These are phyloP conservation scores for Limanda limanda DNA, from an alignment of 2,113 vertebrate genomes.

Conservation along the genomic window DNA sequence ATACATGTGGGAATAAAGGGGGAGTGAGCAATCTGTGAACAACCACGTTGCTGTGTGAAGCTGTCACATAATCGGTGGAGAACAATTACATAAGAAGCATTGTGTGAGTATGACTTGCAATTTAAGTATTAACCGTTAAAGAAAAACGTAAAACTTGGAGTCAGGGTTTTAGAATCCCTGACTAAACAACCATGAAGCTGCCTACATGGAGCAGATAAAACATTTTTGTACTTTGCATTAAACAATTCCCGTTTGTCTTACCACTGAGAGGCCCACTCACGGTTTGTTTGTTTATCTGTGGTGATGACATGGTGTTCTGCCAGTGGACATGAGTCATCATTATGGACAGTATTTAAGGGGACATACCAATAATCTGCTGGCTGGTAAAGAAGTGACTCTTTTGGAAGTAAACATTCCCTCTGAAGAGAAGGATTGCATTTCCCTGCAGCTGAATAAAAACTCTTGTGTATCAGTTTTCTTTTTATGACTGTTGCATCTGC, in stretches of 20 bases:
- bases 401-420: not conserved
- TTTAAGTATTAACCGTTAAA: not conserved
- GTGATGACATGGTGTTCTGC: slow-evolving; percentile 1
- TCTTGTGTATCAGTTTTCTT: too few species aligned
- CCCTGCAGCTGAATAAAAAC: too few species aligned
- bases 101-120: not conserved
- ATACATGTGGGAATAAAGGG: not conserved
- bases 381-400: not conserved
- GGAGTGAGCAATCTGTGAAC: not conserved
- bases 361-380: slow-evolving; percentile 19
- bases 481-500: too few species aligned
- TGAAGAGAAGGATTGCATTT: too few species aligned
- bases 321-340: not conserved
- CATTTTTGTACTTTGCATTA: too few species aligned
- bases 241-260: not conserved
- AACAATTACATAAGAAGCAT: not conserved
- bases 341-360: slow-evolving; percentile 3
- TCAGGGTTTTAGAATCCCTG: not conserved
- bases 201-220: not conserved
- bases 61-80: not conserved
- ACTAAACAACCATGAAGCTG: not conserved
- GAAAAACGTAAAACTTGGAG: too few species aligned
- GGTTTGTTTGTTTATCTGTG: slow-evolving; percentile 1
- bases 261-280: not conserved
- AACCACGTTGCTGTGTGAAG: not conserved